Evolutionary conservation across 2,888 invertebrate species (phyloP).

Genomic region (Eupeodes latifasciatus): DNA sequence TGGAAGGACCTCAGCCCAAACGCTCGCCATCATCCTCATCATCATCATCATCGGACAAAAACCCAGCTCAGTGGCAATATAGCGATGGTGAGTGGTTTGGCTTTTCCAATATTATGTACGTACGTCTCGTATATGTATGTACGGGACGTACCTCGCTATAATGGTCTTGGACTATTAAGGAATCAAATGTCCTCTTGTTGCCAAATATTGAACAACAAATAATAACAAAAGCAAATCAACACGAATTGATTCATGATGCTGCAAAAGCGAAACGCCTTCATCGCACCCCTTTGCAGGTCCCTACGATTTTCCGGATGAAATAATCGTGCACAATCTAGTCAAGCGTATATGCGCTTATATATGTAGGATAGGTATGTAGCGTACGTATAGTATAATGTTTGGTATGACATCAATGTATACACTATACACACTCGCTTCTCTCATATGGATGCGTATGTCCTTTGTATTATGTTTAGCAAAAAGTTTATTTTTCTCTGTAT

Average conservation of each 20-base stretch:
- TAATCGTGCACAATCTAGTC: conserved; percentile 71
- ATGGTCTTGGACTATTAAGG: conserved; percentile 41
- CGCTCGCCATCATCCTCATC: no score
- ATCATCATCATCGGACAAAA: background rate
- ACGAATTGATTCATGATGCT: conserved; percentile 46
- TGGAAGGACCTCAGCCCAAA: no score
- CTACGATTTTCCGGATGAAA: conserved; percentile 72
- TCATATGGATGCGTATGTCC: conserved; percentile 35
- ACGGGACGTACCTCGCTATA: no score
- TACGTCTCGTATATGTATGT: background rate
- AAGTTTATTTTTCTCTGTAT: conserved; percentile 21
- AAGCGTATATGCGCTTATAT: conserved; percentile 62
- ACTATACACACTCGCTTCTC: conserved; percentile 1
- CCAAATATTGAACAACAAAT: conserved; percentile 56
- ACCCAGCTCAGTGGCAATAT: background rate
- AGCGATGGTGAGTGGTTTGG: background rate
- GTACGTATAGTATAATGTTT: conserved; percentile 1
- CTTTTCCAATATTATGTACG: background rate
- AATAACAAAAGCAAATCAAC: conserved; percentile 60
- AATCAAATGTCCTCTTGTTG: conserved; percentile 66
- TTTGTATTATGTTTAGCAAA: conserved; percentile 20
- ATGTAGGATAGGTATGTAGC: no score
- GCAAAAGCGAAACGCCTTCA: conserved; percentile 41
- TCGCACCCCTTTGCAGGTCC: conserved; percentile 22
- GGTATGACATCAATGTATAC: background rate